Conservation (phyloP, 2,113 vertebrate genomes). For the Heterotilapia buettikoferi region DNA sequence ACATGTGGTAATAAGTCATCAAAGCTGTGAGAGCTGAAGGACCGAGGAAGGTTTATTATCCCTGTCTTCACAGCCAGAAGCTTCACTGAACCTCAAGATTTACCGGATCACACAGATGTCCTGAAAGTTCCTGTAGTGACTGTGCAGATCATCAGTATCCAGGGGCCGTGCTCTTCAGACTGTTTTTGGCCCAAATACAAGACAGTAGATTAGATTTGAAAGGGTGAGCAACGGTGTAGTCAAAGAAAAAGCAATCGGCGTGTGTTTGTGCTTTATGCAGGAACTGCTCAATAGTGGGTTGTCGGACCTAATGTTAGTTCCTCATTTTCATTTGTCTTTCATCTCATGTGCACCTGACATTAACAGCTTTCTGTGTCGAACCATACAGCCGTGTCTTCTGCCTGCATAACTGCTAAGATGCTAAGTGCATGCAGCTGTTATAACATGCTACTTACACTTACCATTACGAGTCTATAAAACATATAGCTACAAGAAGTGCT, state of each 20-base stretch:
- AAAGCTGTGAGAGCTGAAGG: slow-evolving; percentile 28
- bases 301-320: not conserved
- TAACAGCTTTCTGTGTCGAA: not conserved
- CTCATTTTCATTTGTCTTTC: not conserved
- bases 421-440: not conserved
- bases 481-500: not conserved
- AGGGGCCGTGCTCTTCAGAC: not conserved
- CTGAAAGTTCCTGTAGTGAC: not conserved
- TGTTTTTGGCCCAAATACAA: not conserved
- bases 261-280: not conserved
- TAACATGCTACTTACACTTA: not conserved
- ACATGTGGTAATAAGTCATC: slow-evolving; percentile 30
- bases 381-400: not conserved
- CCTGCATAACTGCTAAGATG: not conserved
- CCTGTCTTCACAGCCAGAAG: not conserved
- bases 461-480: not conserved
- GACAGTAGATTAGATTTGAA: not conserved
- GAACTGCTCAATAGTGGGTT: not conserved
- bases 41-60: slow-evolving; percentile 18
- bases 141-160: not conserved
- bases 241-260: not conserved
- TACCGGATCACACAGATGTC: not conserved
- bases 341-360: not conserved
- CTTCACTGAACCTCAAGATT: not conserved
- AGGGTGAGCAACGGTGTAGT: not conserved